phyloP scores from a whole-genome alignment of 2,888 invertebrate species.

The Plebejus melissa region DNA sequence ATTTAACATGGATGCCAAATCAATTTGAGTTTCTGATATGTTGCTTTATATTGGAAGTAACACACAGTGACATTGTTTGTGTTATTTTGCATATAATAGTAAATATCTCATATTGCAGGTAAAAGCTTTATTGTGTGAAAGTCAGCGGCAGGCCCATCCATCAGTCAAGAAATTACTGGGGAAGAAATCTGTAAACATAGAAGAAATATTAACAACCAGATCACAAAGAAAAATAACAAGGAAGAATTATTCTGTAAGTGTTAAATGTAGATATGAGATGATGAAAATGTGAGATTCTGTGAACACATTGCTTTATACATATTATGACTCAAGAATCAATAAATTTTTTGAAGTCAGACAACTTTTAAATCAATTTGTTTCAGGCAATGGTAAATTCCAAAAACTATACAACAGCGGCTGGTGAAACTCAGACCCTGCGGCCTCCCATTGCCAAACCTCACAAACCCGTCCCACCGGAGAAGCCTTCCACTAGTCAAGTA shows the following conservation, averaged over 20 bases:
- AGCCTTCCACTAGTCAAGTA: conserved; percentile 39
- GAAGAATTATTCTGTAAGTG: conserved; percentile 59
- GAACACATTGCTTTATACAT: no score
- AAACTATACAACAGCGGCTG: conserved; percentile 64
- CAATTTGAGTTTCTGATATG: no score
- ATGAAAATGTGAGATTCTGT: no score
- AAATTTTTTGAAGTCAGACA: not conserved
- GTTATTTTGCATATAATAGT: not conserved
- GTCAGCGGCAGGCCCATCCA: conserved; percentile 83
- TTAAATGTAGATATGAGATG: no score
- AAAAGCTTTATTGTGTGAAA: conserved; percentile 53
- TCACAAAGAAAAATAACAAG: conserved; percentile 70
- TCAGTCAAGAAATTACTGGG: conserved; percentile 86
- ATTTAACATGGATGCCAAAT: no score
- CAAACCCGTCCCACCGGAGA: conserved; percentile 37
- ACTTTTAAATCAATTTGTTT: conserved; percentile 15
- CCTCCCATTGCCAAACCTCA: conserved; percentile 43
- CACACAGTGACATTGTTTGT: not conserved
- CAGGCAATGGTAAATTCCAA: conserved; percentile 65
- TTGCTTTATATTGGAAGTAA: not conserved
- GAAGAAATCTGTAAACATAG: conserved; percentile 69
- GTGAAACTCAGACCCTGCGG: conserved; percentile 54
- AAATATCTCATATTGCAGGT: conserved; percentile 45
- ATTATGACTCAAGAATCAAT: no score
- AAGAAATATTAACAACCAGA: conserved; percentile 66